These are phyloP conservation scores for Cryptocheilus praepositus DNA, from an alignment of 2,888 invertebrate species.

Conservation along the genomic window DNA sequence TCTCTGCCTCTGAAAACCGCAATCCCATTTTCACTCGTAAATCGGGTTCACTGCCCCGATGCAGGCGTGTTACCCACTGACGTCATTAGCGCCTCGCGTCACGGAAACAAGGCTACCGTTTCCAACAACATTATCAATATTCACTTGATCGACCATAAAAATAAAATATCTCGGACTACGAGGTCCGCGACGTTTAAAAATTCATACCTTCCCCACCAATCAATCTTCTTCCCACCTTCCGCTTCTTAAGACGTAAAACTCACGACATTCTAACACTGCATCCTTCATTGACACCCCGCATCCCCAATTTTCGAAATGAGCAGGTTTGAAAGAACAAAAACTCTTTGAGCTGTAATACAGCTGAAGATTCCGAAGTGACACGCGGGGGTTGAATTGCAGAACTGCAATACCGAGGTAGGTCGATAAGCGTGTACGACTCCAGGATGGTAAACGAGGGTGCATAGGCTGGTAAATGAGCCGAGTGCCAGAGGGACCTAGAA, in stretches of 20 bases:
- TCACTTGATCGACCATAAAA: background rate
- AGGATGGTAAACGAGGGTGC: constrained; percentile 18
- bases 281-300: too few relatives aligned
- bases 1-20: constrained; percentile 6
- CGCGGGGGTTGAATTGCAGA: background rate
- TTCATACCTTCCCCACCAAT: constrained; percentile 1
- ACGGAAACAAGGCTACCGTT: constrained; percentile 42
- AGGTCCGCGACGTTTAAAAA: background rate
- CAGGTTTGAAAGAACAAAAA: too few relatives aligned
- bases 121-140: constrained; percentile 12
- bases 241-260: too few relatives aligned
- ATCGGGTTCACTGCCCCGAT: constrained; percentile 60
- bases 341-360: too few relatives aligned
- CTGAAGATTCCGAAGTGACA: too few relatives aligned
- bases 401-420: constrained; percentile 59
- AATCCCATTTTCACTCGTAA: background rate
- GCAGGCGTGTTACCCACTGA: constrained; percentile 56
- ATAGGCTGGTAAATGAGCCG: constrained; percentile 34
- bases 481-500: constrained; percentile 23
- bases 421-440: constrained; percentile 53
- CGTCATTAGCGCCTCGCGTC: constrained; percentile 60
- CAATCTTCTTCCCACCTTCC: constrained; percentile 8
- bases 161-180: background rate
- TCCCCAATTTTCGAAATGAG: too few relatives aligned
- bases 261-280: too few relatives aligned